Evolutionary conservation across 2,797 vertebrate genomes (phyloP), one percentile per base, ranked within the genome.

Genomic region (Peromyscus melanophrys): DNA sequence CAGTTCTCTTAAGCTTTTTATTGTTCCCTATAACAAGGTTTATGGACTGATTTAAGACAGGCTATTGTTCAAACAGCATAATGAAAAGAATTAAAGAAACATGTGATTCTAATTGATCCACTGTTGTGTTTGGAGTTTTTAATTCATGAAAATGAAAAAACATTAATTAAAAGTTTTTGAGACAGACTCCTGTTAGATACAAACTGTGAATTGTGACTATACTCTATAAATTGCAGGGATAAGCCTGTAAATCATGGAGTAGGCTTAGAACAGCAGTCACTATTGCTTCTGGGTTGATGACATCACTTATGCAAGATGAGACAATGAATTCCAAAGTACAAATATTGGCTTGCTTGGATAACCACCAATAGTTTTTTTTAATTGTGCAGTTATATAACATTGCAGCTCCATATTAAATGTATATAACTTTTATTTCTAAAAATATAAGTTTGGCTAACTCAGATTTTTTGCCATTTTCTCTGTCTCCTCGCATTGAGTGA

Each of bases 71-170:
- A 97, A 97, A 96, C 19, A 94, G 17, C 40, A 69, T 95, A 90
- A 93, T 65, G 92, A 97, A 95, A 83, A 93, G 91, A 96, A 91
- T 95, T 95, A 97, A 94, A 94, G 88, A 92, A 92, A 67, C 81
- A 83, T 31, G 43, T 95, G 63, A 92, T 85, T 95, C 90, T 90
- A 93, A 92, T 96, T 85, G 67, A 90, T 65, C 92, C 27, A 52
- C 4, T 94, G 73, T 91, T 84, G 23, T 90, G 27, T 95, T 94
- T 96, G 65, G 27, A 92, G 87, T 96, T 96, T 63, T 90, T 52
- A 34, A 76, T 94, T 93, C 65, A 67, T 94, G 4, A 57, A 77
- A 71, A 94, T 96, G 52, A 9, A 95, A 71, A 90, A 81, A 89
- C 93, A 37, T 82, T 85, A 73, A 65, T 86, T 82, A 49, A 94